Evolutionary conservation across 92 coral and sea anemone genomes (phyloP), one percentile per base, ranked within the genome.

Genomic region (Galaxea fascicularis): DNA sequence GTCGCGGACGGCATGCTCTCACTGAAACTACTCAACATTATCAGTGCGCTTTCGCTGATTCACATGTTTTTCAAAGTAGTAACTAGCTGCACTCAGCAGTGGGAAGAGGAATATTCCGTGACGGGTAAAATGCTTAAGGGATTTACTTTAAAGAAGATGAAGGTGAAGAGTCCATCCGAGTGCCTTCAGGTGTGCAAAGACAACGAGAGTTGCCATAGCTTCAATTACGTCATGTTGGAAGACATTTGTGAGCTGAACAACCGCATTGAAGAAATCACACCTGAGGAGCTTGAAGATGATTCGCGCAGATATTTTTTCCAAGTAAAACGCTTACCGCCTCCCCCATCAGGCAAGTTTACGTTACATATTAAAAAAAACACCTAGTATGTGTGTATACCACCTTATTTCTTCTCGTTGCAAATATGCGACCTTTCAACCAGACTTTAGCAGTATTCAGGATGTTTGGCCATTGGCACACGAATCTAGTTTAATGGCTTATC

Each of bases 181-280:
- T 63, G 68, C 13, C 17, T 9, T 22, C 31, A 63, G 26, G 68
- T 31, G 12, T 63, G 68, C 31, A 24, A 24, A 11, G 31, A 63
- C 9, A 10, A 63, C 68, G 31, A 9, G 16, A 63, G 68, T 24
- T 63, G 68, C 25, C 68, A 63, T 11, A 63, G 68, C 68, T 63
- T 63, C 16, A 63, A 63, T 63, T 63, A 24, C 31, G 39, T 63
- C 17, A 24, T n/a, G n/a, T n/a, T n/a, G n/a, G n/a, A n/a, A n/a
- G n/a, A n/a, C n/a, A n/a, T 63, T 8, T 63, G 68, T 63, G 68
- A 63, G 68, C 31, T 63, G 3, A 63, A 63, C 29, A 63, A 63
- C 68, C 17, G 31, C 16, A 10, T 15, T 17, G 25, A 63, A 15
- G 68, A 8, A 24, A 5, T 17, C 29, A 22, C 10, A 10, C 15